Conservation (phyloP, 2,113 vertebrate species). For the Cyrtonyx montezumae region DNA sequence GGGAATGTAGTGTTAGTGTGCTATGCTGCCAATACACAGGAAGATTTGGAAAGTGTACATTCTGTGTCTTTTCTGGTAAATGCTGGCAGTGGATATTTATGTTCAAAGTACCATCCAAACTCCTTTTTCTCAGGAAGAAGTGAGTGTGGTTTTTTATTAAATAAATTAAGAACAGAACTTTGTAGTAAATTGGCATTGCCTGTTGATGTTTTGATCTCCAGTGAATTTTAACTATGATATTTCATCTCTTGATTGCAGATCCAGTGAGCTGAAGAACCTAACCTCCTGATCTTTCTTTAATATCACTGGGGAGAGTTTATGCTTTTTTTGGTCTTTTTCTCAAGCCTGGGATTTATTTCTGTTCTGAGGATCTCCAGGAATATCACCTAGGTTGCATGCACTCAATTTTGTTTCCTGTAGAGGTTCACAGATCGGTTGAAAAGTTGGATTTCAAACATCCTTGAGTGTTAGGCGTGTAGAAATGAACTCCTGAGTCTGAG, state of each 20-base stretch:
- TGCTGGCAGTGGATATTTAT: not conserved
- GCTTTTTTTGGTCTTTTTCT: not conserved
- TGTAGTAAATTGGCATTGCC: not conserved
- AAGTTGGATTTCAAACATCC: not conserved
- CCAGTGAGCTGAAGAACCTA: not conserved
- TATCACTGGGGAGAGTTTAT: not conserved
- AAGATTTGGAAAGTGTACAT: not conserved
- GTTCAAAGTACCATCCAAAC: not conserved
- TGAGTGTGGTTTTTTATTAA: not conserved
- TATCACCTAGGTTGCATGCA: not conserved
- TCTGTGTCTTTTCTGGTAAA: not conserved
- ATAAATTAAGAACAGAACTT: not conserved
- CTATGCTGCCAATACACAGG: accelerated
- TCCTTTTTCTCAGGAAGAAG: not conserved
- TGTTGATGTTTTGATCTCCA: not conserved
- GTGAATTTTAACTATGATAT: not conserved
- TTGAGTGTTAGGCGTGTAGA: not conserved
- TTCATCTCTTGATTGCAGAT: not conserved
- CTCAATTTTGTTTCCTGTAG: accelerated
- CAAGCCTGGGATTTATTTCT: not conserved
- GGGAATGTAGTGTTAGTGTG: not conserved
- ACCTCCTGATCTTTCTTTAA: not conserved
- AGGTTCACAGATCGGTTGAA: not conserved
- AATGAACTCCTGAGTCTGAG: not conserved
- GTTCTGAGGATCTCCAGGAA: not conserved